Base-by-base conservation (phyloP, 2,888 invertebrate genomes). In the Syrista parreyssii region DNA sequence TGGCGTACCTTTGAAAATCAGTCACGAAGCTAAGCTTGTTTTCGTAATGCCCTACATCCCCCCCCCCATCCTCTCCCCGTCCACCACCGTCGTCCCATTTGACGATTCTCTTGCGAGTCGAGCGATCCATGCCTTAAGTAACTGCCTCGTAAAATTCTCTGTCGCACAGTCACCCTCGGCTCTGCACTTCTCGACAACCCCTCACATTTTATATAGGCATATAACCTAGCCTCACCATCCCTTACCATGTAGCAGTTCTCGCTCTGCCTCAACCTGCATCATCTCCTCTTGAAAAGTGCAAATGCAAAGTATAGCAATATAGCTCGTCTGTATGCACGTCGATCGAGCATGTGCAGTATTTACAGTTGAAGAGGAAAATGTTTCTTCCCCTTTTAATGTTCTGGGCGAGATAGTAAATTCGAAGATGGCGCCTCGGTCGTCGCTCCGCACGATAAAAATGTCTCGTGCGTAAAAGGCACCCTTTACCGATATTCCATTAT, bases 41-140 rank as follows among this genome's bases (percentile, higher is more conserved):
- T 55, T 9, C 23, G 55, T 55, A 55, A 55, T 55, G 6, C 23
- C 23, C 31, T 9, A 71, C 32, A 31, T 32, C 11, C 23, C 69
- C 11, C 30, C 30, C 11, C 31, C 30, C 1, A 30, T 3, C 69
- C 69, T 12, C 69, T 1, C 68, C n/a, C 9, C n/a, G 12, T n/a
- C n/a, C n/a, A n/a, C n/a, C n/a, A n/a, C 12, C 71, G 9, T 12
- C 12, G 1, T 11, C 71, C 15, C 32, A 15, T 31, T 71, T 71
- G 31, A 31, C 32, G 71, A 32, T 71, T 33, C 33, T 71, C 71
- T 32, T 33, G 71, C 32, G 71, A 12, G 12, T 31, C 71, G 71
- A 71, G 15, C 71, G 71, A 71, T 71, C 71, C 71, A 31, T 71
- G n/a, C 71, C 71, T 31, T 71, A 33, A 31, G 71, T 71, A 71